Evolutionary conservation across 2,113 vertebrate species (phyloP).

Genomic region (Tylochromis polylepis): DNA sequence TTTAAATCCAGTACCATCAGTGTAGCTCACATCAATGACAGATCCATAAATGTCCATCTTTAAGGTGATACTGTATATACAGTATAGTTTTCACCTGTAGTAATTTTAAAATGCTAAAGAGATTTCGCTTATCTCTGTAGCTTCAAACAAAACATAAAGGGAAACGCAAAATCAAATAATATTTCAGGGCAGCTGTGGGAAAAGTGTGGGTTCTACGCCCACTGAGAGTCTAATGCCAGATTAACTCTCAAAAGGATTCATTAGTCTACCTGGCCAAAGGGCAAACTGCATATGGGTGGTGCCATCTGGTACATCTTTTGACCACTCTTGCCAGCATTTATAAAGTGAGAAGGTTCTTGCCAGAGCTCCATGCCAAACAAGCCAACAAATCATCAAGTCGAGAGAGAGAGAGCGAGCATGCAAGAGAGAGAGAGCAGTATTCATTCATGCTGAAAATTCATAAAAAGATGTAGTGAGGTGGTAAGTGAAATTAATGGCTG

Average conservation of each 20-base stretch:
- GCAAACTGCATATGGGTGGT: slow-evolving; percentile 62
- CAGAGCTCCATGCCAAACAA: slow-evolving; percentile 32
- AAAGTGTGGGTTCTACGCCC: slow-evolving; percentile 35
- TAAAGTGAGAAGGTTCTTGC: slow-evolving; percentile 39
- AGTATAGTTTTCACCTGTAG: background rate
- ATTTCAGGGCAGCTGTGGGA: slow-evolving; percentile 38
- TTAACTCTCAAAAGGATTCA: slow-evolving; percentile 68
- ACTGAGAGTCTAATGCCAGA: slow-evolving; percentile 53
- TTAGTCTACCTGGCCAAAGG: slow-evolving; percentile 75
- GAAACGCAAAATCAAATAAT: slow-evolving; percentile 14
- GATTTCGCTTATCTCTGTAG: background rate
- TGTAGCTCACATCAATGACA: background rate
- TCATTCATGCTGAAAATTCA: slow-evolving; percentile 36
- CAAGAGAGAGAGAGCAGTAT: background rate
- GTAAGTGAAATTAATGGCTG: slow-evolving; percentile 29
- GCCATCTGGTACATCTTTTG: slow-evolving; percentile 66
- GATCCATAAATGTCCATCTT: background rate
- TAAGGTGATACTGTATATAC: background rate
- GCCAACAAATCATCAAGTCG: slow-evolving; percentile 35
- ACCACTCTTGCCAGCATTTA: slow-evolving; percentile 55
- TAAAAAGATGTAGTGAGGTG: slow-evolving; percentile 34
- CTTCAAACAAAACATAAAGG: slow-evolving; percentile 31
- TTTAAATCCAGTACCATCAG: background rate
- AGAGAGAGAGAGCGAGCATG: background rate
- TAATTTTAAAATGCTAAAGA: background rate